Conservation (phyloP, 2,113 vertebrate species). For the Nyctereutes procyonoides region DNA sequence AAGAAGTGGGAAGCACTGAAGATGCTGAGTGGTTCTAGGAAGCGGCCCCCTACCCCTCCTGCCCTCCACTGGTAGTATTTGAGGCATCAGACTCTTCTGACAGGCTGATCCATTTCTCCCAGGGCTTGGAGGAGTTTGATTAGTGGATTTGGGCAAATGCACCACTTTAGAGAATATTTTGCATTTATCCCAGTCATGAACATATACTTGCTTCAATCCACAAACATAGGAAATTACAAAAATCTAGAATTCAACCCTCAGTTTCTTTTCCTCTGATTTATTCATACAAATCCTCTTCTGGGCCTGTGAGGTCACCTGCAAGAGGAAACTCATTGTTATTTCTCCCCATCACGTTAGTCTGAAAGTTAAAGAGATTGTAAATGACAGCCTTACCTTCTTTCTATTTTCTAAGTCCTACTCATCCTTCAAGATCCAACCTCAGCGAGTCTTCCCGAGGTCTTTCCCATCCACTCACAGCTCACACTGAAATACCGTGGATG, state of each 20-base stretch:
- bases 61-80: background rate
- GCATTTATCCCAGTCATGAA: background rate
- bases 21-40: background rate
- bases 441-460: background rate
- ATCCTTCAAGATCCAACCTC: background rate
- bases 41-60: background rate
- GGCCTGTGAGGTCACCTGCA: background rate
- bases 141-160: background rate
- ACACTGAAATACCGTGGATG: background rate
- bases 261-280: background rate
- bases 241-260: background rate
- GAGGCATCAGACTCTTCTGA: background rate
- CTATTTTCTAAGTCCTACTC: background rate
- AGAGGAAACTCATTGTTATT: slow-evolving; percentile 2
- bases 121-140: background rate
- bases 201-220: background rate
- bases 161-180: background rate
- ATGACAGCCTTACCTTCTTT: background rate
- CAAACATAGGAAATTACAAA: background rate
- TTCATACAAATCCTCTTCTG: background rate
- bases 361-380: background rate
- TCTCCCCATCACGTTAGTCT: background rate
- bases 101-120: background rate
- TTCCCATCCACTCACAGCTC: background rate
- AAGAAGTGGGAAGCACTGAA: background rate